Evolutionary conservation across 2,113 vertebrate species (phyloP).

Genomic region (Thermophis baileyi): DNA sequence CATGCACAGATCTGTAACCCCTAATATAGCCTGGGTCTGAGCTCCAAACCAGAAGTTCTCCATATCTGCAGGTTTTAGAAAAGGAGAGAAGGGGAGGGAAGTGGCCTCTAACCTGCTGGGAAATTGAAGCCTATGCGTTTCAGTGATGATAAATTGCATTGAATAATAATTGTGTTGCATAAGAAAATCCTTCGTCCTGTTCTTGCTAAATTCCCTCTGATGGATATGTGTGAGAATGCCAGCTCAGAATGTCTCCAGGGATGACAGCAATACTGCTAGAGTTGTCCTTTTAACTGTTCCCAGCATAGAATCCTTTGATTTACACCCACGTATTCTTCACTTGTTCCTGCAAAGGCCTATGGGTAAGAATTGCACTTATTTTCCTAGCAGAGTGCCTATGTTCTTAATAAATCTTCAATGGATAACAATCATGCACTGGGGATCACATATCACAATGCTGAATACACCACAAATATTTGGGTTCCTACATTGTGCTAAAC

Average conservation of each 20-base stretch:
- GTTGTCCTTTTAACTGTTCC: background rate
- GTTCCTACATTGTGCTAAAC: background rate
- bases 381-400: background rate
- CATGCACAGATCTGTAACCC: background rate
- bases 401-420: background rate
- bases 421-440: background rate
- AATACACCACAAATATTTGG: background rate
- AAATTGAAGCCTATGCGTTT: background rate
- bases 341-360: background rate
- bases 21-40: no score
- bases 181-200: background rate
- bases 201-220: background rate
- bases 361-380: background rate
- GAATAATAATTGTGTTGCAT: background rate
- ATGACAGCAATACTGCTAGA: fast-evolving
- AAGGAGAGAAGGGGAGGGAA: background rate
- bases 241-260: background rate
- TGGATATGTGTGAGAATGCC: background rate
- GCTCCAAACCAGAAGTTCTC: background rate
- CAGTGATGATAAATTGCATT: background rate
- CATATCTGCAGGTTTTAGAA: background rate
- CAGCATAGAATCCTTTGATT: background rate
- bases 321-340: background rate
- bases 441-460: background rate
- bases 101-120: background rate